Conservation (phyloP, 2,797 vertebrate species). For the Notolepis coatsorum region DNA sequence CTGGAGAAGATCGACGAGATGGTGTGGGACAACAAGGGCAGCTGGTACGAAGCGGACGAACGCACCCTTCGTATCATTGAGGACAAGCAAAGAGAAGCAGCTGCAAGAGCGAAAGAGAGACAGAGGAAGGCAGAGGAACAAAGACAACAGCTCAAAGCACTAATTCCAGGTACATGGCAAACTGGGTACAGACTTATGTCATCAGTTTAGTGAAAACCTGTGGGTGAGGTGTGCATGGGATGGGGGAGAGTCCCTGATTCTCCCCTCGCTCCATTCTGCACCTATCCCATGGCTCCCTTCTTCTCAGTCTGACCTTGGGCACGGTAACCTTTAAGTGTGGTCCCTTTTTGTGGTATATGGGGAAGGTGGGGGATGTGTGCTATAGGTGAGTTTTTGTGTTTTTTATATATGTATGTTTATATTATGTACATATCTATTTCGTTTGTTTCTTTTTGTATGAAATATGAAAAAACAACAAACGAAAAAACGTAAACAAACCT, state of each 20-base stretch:
- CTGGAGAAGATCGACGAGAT: constrained; percentile 61
- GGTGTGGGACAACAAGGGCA: constrained; percentile 14
- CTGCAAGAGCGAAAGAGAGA: constrained; percentile 33
- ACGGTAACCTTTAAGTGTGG: too few relatives aligned
- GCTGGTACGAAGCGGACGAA: constrained; percentile 33
- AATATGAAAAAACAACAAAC: neutral
- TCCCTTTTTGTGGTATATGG: too few relatives aligned
- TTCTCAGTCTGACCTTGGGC: too few relatives aligned
- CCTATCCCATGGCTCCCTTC: too few relatives aligned
- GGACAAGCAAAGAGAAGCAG: constrained; percentile 27
- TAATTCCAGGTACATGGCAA: constrained; percentile 32
- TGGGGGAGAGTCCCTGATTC: too few relatives aligned
- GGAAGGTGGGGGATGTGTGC: too few relatives aligned
- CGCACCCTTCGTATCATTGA: constrained; percentile 21
- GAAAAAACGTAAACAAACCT: neutral
- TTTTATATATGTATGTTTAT: too few relatives aligned
- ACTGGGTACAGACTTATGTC: neutral
- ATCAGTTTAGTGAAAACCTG: neutral
- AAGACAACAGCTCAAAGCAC: constrained; percentile 11
- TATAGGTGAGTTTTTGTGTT: too few relatives aligned
- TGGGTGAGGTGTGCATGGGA: too few relatives aligned
- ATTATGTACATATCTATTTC: too few relatives aligned
- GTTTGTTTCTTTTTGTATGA: too few relatives aligned
- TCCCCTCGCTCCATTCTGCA: too few relatives aligned
- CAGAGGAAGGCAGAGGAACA: constrained; percentile 12